Base-by-base conservation (phyloP, 2,113 vertebrate genomes). In the Stigmatopora nigra region DNA sequence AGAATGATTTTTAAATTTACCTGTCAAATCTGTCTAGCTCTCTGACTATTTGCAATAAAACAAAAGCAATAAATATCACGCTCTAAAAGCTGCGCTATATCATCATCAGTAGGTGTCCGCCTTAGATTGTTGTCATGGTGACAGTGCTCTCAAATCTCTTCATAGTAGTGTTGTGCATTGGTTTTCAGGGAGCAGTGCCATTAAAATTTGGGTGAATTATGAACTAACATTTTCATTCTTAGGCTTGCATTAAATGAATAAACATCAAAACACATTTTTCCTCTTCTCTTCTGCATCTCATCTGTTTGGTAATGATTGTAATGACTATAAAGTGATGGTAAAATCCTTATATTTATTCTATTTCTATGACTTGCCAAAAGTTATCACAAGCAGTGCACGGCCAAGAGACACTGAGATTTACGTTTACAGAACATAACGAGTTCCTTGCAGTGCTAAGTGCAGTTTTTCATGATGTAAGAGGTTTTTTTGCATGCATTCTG, bases 391-490 rank as follows among this genome's bases (percentile, higher is more conserved):
- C 48, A 19, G 16, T 49, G 17, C 48, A 19, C 9, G 48, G 48
- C 48, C 1, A 16, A 49, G 16, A 9, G 16, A 19, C 48, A 8
- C 15, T 46, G 45, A 12, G 5, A 46, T 46, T 46, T 14, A 68
- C 77, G 48, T 73, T 53, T 78, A 67, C 68, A 72, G 71, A 71
- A 70, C 80, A 65, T 45, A 17, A 56, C 70, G 71, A 73, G 74
- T 70, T 77, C 73, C 36, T 86, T 85, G 83, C 65, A 80, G 64
- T 41, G 64, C 65, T 63, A 55, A 73, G 73, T 62, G 62, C 3
- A 61, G 60, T 78, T 78, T 81, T 0, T 20, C 36, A 61, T 51
- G 69, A 64, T 17, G 36, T 71, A 63, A 61, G 7, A 31, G 9
- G 61, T 69, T n/a, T 61, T 61, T 65, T 35, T 57, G 11, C 51